phyloP scores from a whole-genome alignment of 37 sponge, comb jelly and placozoan species.

The Theonella swinhoei region DNA sequence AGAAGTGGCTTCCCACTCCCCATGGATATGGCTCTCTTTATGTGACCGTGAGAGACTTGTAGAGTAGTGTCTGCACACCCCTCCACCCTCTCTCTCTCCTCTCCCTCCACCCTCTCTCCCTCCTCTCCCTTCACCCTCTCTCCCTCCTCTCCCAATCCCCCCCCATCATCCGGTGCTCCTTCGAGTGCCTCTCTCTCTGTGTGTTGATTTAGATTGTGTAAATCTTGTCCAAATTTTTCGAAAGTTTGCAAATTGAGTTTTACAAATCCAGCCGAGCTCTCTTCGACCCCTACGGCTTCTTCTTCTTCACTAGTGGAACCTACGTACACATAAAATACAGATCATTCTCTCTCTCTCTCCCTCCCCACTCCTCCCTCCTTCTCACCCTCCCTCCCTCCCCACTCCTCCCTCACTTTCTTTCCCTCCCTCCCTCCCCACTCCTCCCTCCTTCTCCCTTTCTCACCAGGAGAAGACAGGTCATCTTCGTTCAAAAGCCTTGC shows the following conservation, averaged over 20 bases:
- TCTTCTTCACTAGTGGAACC: neutral
- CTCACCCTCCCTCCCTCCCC: no score
- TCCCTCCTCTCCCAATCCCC: neutral
- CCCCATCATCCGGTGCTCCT: neutral
- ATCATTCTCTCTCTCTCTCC: no score
- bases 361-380: no score
- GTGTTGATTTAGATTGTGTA: neutral
- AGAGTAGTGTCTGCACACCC: neutral
- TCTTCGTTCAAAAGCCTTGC: neutral
- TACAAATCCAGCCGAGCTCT: slow-evolving; percentile 30
- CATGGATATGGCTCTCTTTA: neutral
- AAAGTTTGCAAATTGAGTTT: slow-evolving; percentile 6
- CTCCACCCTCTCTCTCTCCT: neutral
- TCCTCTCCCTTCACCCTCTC: slow-evolving; percentile 1
- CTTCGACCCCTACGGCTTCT: neutral
- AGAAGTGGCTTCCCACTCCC: neutral
- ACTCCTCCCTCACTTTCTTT: no score
- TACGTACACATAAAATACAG: no score
- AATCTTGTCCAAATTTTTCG: slow-evolving; percentile 31
- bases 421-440: no score
- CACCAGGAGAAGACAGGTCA: slow-evolving; percentile 17
- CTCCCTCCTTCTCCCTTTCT: slow-evolving; percentile 8
- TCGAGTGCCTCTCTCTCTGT: neutral
- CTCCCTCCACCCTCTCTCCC: neutral
- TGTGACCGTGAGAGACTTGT: neutral